These are phyloP conservation scores for Hydractinia symbiolongicarpus DNA, from an alignment of 30 jellyfish, hydroid and myxozoan genomes.

Conservation along the genomic window DNA sequence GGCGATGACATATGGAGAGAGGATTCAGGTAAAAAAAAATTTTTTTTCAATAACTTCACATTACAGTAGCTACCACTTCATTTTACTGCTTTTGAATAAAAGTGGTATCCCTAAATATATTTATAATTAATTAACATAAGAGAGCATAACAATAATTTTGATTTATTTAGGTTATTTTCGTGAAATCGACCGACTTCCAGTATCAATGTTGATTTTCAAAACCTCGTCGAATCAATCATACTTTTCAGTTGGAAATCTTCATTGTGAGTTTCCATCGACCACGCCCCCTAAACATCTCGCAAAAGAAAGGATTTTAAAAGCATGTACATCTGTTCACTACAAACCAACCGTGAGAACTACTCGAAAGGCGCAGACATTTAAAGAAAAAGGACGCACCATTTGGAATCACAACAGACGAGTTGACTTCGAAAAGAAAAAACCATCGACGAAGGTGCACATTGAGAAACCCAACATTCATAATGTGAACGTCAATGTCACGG, in stretches of 20 bases:
- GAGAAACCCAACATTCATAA: constrained; percentile 14
- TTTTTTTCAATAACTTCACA: not conserved
- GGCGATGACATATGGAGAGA: constrained; percentile 81
- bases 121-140: too few relatives aligned
- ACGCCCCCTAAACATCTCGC: not conserved
- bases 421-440: not conserved
- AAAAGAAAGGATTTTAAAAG: constrained; percentile 40
- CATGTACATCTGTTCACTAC: constrained; percentile 64
- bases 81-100: too few relatives aligned
- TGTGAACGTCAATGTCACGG: constrained; percentile 40
- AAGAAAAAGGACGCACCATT: constrained; percentile 6
- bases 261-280: constrained; percentile 36
- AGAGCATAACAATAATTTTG: not conserved
- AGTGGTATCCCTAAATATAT: too few relatives aligned
- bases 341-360: constrained; percentile 39
- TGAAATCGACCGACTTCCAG: constrained; percentile 71
- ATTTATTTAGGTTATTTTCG: constrained; percentile 52
- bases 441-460: constrained; percentile 12
- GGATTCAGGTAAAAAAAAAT: constrained; percentile 63
- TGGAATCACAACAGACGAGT: not conserved
- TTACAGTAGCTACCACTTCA: too few relatives aligned
- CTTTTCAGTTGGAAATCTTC: constrained; percentile 65
- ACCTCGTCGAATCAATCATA: constrained; percentile 47
- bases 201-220: constrained; percentile 49
- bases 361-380: not conserved